Percentiles rank a stretch among this genome's conserved stretches.
Conservation (phyloP, 1,140 invertebrate species). For the Meloidogyne hapla region DNA sequence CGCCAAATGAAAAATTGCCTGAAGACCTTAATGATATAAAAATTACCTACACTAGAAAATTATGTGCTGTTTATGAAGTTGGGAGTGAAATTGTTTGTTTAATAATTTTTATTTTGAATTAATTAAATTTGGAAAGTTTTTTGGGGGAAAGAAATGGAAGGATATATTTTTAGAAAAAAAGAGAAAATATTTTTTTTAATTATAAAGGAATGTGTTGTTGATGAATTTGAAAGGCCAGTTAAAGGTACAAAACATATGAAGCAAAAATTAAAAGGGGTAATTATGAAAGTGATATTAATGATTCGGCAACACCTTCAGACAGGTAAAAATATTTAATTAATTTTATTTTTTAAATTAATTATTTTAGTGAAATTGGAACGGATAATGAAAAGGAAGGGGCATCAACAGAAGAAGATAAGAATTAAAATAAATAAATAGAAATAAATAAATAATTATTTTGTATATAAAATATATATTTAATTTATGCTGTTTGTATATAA, state of each 20-base stretch:
- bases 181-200: neutral
- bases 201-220: neutral
- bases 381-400: neutral
- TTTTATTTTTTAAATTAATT: neutral
- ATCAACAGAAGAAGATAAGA: neutral
- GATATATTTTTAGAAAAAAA: too few relatives aligned
- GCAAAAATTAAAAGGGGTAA: neutral
- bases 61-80: slow-evolving; percentile 3
- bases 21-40: neutral
- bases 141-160: too few relatives aligned
- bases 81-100: slow-evolving; percentile 1
- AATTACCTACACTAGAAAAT: neutral
- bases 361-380: neutral
- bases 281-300: neutral
- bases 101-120: neutral
- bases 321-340: neutral
- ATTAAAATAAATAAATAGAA: neutral
- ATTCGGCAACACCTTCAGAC: neutral
- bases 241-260: neutral
- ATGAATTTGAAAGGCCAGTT: neutral
- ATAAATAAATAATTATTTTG: neutral
- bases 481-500: too few relatives aligned
- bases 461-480: too few relatives aligned
- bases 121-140: too few relatives aligned
- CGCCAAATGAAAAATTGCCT: neutral